Conservation (phyloP, 2,888 invertebrate genomes). For the Hydriomena furcata region DNA sequence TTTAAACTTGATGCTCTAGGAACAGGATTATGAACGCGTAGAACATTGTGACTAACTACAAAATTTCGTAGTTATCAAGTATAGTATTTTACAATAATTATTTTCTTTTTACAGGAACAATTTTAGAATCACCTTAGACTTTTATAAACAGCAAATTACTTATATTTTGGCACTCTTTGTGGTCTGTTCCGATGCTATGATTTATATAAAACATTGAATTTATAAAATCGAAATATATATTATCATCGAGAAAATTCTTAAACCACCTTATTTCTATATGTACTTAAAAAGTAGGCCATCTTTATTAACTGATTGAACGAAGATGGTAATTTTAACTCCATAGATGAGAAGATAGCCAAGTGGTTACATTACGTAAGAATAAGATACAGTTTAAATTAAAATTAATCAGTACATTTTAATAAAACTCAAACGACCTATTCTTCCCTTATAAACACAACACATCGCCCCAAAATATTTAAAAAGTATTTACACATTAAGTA, state of each 20-base stretch:
- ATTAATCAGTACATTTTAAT: conserved; percentile 82
- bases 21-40: neutral
- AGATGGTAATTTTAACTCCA: conserved; percentile 46
- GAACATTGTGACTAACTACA: neutral
- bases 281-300: conserved; percentile 38
- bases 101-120: conserved; percentile 34
- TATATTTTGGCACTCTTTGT: conserved; percentile 32
- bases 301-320: conserved; percentile 1
- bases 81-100: conserved; percentile 24
- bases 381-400: conserved; percentile 74
- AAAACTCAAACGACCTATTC: conserved; percentile 71
- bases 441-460: conserved; percentile 41
- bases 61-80: neutral
- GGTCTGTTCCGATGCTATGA: conserved; percentile 17
- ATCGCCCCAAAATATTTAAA: conserved; percentile 19
- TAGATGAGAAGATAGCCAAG: conserved; percentile 74
- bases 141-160: conserved; percentile 18
- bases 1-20: conserved; percentile 1
- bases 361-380: conserved; percentile 65
- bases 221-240: conserved; percentile 20
- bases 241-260: conserved; percentile 10
- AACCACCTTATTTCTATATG: conserved; percentile 8
- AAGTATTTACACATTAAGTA: conserved; percentile 42
- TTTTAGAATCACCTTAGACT: conserved; percentile 19
- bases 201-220: conserved; percentile 24